These are phyloP conservation scores for Pseudocheirus occidentalis DNA, from an alignment of 2,797 vertebrate genomes.

Conservation along the genomic window DNA sequence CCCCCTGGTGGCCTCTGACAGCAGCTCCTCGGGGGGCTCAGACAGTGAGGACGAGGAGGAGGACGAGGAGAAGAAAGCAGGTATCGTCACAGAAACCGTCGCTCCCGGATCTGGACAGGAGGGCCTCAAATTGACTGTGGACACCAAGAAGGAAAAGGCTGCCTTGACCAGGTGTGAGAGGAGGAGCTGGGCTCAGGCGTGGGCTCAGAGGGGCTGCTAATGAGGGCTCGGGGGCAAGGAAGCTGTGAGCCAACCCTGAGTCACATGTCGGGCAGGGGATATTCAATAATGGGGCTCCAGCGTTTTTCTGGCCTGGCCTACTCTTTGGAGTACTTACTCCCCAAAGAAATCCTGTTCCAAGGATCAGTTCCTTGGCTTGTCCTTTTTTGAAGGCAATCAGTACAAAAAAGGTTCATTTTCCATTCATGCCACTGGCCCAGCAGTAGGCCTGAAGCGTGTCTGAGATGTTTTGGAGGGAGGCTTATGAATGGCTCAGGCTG, in stretches of 20 bases:
- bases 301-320: neutral
- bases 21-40: slow-evolving; percentile 91
- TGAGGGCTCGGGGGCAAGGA: neutral
- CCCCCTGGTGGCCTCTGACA: slow-evolving; percentile 88
- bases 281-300: neutral
- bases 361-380: neutral
- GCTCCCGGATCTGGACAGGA: slow-evolving; percentile 84
- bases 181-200: accelerated
- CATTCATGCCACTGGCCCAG: too few species aligned
- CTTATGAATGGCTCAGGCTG: neutral
- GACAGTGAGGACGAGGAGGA: slow-evolving; percentile 89
- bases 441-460: too few species aligned
- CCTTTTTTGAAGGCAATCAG: neutral
- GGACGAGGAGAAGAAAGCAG: slow-evolving; percentile 84
- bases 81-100: slow-evolving; percentile 81
- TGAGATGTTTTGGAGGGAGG: neutral
- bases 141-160: slow-evolving; percentile 86
- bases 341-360: neutral
- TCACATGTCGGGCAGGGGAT: neutral
- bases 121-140: slow-evolving; percentile 81
- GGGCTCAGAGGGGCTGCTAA: neutral
- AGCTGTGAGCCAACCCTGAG: too few species aligned
- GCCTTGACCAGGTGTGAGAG: slow-evolving; percentile 84
- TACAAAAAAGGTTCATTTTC: neutral
- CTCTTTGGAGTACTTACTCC: neutral